Conservation (phyloP, 2,113 vertebrate species). For the Rhinoptilus africanus region DNA sequence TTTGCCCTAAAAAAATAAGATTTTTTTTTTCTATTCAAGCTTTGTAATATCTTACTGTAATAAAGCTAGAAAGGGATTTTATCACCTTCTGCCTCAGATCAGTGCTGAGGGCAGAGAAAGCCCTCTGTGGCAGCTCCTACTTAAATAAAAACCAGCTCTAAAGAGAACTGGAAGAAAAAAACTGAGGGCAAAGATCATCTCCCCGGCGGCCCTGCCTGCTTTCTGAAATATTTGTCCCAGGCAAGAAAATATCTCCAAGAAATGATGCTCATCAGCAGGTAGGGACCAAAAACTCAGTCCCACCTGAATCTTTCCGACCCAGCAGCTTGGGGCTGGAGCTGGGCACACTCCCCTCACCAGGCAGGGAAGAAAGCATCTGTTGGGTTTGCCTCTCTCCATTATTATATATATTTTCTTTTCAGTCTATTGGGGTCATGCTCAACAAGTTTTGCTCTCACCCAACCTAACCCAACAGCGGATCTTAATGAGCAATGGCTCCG, state of each 20-base stretch:
- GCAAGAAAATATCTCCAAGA: neutral
- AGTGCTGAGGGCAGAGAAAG: neutral
- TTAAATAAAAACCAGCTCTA: neutral
- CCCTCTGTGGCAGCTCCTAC: neutral
- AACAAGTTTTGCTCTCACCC: neutral
- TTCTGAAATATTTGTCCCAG: neutral
- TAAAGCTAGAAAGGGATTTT: neutral
- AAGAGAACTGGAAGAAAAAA: neutral
- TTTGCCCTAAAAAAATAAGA: neutral
- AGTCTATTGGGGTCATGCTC: rapidly evolving
- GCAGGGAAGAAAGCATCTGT: neutral
- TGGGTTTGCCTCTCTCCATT: neutral
- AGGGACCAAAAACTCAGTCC: neutral
- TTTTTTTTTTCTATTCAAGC: neutral
- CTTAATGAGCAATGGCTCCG: rapidly evolving
- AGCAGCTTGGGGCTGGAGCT: rapidly evolving
- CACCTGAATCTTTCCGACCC: neutral
- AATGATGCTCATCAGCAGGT: neutral
- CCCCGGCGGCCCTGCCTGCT: neutral
- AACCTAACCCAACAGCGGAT: neutral
- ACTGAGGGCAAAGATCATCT: neutral
- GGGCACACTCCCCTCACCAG: rapidly evolving
- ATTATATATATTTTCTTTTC: neutral
- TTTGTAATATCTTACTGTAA: neutral
- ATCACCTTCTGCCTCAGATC: neutral